phyloP scores from a whole-genome alignment of 1,140 invertebrate genomes.

The Bicyclus anynana region DNA sequence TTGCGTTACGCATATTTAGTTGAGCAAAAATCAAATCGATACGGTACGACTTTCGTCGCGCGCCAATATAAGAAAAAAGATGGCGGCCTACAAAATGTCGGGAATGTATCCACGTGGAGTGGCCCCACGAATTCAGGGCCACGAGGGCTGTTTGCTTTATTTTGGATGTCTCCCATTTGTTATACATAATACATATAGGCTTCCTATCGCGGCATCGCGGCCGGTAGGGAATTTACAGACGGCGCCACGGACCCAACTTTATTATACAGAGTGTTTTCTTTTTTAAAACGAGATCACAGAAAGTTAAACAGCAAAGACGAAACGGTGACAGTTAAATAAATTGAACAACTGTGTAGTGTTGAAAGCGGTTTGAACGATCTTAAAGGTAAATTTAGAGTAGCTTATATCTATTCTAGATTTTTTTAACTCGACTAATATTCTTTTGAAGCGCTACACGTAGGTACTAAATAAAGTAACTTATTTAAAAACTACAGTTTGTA shows the following conservation, averaged over 20 bases:
- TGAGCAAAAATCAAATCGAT: not conserved
- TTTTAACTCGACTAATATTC: too few species aligned
- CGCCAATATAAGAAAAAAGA: slow-evolving; percentile 55
- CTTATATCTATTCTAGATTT: too few species aligned
- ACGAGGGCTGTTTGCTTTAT: slow-evolving; percentile 56
- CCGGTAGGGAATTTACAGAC: slow-evolving; percentile 64
- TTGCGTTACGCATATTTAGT: too few species aligned
- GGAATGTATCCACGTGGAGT: slow-evolving; percentile 69
- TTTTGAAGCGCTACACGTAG: too few species aligned
- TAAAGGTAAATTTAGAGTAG: too few species aligned
- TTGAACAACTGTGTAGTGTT: too few species aligned
- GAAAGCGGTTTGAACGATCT: too few species aligned
- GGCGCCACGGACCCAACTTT: slow-evolving; percentile 57
- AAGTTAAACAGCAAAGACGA: too few species aligned
- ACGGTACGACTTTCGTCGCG: slow-evolving; percentile 32
- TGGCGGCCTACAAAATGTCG: slow-evolving; percentile 58
- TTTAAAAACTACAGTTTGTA: too few species aligned
- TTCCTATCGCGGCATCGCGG: slow-evolving; percentile 62
- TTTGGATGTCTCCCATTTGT: slow-evolving; percentile 75
- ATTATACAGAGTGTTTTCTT: slow-evolving; percentile 44
- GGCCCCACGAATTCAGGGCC: slow-evolving; percentile 54
- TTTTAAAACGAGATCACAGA: too few species aligned
- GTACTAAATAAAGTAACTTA: too few species aligned
- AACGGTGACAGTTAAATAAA: too few species aligned
- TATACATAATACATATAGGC: slow-evolving; percentile 74